Base-by-base conservation (phyloP, 2,113 vertebrate species). In the Smithornis capensis region DNA sequence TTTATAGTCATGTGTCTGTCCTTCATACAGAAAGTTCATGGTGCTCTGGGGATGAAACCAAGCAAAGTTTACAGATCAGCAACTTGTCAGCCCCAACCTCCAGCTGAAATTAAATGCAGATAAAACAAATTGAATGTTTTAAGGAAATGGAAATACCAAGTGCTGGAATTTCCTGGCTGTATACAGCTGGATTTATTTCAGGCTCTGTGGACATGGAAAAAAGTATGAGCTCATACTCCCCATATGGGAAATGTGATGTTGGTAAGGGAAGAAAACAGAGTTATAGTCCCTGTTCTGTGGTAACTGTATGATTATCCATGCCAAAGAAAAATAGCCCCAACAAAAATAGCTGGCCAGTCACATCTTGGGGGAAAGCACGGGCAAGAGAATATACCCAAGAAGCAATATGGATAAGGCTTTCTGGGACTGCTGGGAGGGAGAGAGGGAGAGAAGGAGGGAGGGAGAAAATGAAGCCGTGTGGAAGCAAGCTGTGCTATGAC, bases 91-190 rank as follows among this genome's bases (percentile, higher is more conserved):
- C 27, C 69, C 62, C 83, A 92, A 69, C 49, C 80, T 93, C 52
- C 70, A 90, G 45, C 60, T 65, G 73, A 93, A 96, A 96, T 94
- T 91, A 95, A 94, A 92, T 27, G 29, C 92, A 96, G 92, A 96
- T 90, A 90, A 95, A 97, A 82, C 83, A 95, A 96, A 96, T 76
- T 84, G 83, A 93, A 95, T 92, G 37, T 79, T 96, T 96, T 67
- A 97, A 92, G 89, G 33, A 97, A 96, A 95, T 96, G 89, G 87
- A 95, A 97, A 97, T 96, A 89, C 76, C 67, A 55, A 84, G 90
- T 82, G 81, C 89, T 93, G 74, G 83, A 95, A 95, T 92, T 65
- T 97, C 89, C 87, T 70, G 95, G 63, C 94, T 92, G 49, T 83
- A 82, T 57, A 92, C 76, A 87, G 8, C 60, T 96, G 79, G 69